Base-by-base conservation (phyloP, 1,140 invertebrate genomes). In the Ceratina australensis region DNA sequence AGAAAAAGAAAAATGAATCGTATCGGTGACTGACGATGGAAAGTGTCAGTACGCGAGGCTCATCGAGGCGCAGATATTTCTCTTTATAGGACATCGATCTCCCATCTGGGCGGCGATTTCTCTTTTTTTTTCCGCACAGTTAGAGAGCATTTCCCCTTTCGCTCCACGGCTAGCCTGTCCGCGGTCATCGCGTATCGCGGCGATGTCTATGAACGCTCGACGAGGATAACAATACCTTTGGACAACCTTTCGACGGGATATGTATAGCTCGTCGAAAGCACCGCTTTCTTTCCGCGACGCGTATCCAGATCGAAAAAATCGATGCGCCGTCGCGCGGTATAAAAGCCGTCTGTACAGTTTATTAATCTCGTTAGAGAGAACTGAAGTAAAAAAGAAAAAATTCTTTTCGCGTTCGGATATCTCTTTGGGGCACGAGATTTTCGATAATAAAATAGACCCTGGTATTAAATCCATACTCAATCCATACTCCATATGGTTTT, bases 1-100 rank as follows among this genome's bases (percentile, higher is more conserved):
- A n/a, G n/a, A n/a, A n/a, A 54, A 16, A 56, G 65, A 73, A 72
- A 72, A 77, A 81, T 64, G 22, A 60, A 54, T 28, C 61, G 57
- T 66, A 50, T 61, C 73, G 33, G 15, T 54, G 61, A 67, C 59
- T 28, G 68, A 72, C 61, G 80, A 78, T 69, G 75, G 52, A 79
- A 75, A 79, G 72, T 75, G 72, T 66, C 69, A 64, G 78, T 52
- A 28, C 57, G 7, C 49, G 57, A 71, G 66, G n/a, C 64, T 83
- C 71, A 72, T 83, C 81, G 81, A 57, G 57, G 28, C 42, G 68
- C 78, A 71, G 78, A 84, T 83, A 84, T 83, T 84, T 84, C 82
- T 84, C 82, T 84, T 83, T 84, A 84, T 80, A 83, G 82, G 73
- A 84, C 82, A 84, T 84, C 82, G 82, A 84, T 84, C 82, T 83